phyloP scores from a whole-genome alignment of 1,140 invertebrate species.

The Lasioglossum albipes region DNA sequence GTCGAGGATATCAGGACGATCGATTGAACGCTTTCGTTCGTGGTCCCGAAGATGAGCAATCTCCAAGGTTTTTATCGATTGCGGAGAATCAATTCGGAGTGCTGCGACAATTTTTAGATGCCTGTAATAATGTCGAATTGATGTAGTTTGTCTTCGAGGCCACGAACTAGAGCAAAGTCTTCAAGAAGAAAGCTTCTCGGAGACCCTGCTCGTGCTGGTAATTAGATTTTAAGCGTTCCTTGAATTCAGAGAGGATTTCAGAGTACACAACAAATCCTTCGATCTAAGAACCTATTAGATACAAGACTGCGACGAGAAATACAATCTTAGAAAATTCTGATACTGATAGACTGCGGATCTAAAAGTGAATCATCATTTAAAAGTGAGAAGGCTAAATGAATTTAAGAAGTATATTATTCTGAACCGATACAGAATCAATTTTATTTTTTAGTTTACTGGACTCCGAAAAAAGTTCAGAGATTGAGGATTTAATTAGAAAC shows the following conservation, averaged over 20 bases:
- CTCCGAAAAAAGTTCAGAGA: too few relatives aligned
- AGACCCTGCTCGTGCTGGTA: background rate
- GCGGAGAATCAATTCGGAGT: background rate
- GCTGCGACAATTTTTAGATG: background rate
- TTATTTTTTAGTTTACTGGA: too few relatives aligned
- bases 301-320: background rate
- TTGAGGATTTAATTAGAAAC: too few relatives aligned
- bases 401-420: too few relatives aligned
- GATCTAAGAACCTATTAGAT: slow-evolving; percentile 28
- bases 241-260: slow-evolving; percentile 41
- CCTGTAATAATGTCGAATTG: background rate
- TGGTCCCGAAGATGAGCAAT: background rate
- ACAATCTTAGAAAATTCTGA: too few relatives aligned
- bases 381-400: too few relatives aligned
- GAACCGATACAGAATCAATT: too few relatives aligned
- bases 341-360: slow-evolving; percentile 9
- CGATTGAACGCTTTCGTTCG: slow-evolving; percentile 14
- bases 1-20: background rate
- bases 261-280: background rate
- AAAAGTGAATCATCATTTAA: too few relatives aligned
- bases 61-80: too few relatives aligned
- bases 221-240: slow-evolving; percentile 26
- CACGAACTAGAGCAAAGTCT: slow-evolving; percentile 10
- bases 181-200: slow-evolving; percentile 1
- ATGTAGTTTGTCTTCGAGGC: background rate